Base-by-base conservation (phyloP, 2,888 invertebrate genomes). In the Campoplex nolae region DNA sequence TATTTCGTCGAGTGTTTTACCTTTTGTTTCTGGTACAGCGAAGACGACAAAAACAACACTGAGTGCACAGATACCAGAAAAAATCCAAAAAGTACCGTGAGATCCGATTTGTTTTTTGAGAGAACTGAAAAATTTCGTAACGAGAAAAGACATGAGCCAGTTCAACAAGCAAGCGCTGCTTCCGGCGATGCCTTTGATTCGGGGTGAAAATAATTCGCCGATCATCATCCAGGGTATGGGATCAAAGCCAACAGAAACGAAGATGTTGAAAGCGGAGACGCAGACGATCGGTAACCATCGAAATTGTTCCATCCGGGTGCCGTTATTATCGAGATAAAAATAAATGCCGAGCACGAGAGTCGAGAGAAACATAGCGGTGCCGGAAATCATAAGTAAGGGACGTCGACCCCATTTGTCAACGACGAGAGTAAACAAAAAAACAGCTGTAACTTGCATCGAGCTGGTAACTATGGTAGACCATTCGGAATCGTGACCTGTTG, bases 171-270 rank as follows among this genome's bases (percentile, higher is more conserved):
- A 97, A 1, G 97, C 97, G 38, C 97, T 96, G 0, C 98, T 97
- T 32, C 97, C 96, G 35, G 97, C 97, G 78, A 97, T 95, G 7
- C 96, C 97, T 92, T 97, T 97, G 84, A 98, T 97, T 90, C 97
- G 97, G 1, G 97, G 95, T 75, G 97, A 96, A 93, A 98, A 97
- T 11, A 98, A 95, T 94, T 98, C 98, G 3, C 98, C 96, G 93
- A 97, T 95, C 95, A 97, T 97, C 95, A 98, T 96, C 97, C 97
- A 98, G 1, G 67, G 67, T 23, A 68, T 51, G 51, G 77, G 98
- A 0, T 98, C 98, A 91, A 97, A 97, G 76, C 98, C 98, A 58
- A 98, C 92, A 0, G 98, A 97, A 95, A 98, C 98, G 70, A 97
- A 96, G 45, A 97, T 94, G 35, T 98, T 97, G 94, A 97, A 98